Conservation (phyloP, 2,797 vertebrate species). For the Poecilia picta region DNA sequence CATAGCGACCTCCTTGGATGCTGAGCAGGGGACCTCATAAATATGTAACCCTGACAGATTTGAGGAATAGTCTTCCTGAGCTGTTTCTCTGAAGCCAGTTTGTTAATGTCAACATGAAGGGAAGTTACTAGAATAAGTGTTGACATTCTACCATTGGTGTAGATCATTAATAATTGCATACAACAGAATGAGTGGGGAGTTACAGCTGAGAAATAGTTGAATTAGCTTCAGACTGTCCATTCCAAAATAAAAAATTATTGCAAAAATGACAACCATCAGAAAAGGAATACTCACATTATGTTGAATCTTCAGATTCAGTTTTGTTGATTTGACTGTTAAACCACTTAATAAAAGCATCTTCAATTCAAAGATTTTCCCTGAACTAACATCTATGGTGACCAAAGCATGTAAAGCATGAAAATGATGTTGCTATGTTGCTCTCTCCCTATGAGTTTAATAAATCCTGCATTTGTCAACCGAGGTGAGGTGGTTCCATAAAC, state of each 20-base stretch:
- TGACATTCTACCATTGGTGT: conserved; percentile 75
- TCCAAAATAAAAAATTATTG: conserved; percentile 43
- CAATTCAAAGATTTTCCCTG: background rate
- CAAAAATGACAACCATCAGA: conserved; percentile 27
- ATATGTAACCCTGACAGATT: conserved; percentile 81
- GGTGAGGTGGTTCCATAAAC: background rate
- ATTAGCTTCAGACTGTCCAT: conserved; percentile 46
- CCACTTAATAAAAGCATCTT: background rate
- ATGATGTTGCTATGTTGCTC: background rate
- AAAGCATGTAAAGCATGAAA: background rate
- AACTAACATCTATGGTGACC: background rate
- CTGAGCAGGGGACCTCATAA: conserved; percentile 78
- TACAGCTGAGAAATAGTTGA: conserved; percentile 46
- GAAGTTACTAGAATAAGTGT: conserved; percentile 77
- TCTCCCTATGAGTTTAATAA: background rate
- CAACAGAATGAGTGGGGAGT: conserved; percentile 50
- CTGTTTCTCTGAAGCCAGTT: conserved; percentile 78
- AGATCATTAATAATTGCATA: conserved; percentile 78
- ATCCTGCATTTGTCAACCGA: background rate
- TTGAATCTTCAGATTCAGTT: background rate
- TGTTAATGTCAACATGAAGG: conserved; percentile 82
- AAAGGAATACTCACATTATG: background rate
- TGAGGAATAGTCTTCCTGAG: conserved; percentile 80
- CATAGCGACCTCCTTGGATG: conserved; percentile 81
- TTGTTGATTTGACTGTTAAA: background rate